Percentiles rank a stretch among this genome's conserved stretches.
phyloP scores from a whole-genome alignment of 2,113 vertebrate genomes.

The Trichomycterus rosablanca region DNA sequence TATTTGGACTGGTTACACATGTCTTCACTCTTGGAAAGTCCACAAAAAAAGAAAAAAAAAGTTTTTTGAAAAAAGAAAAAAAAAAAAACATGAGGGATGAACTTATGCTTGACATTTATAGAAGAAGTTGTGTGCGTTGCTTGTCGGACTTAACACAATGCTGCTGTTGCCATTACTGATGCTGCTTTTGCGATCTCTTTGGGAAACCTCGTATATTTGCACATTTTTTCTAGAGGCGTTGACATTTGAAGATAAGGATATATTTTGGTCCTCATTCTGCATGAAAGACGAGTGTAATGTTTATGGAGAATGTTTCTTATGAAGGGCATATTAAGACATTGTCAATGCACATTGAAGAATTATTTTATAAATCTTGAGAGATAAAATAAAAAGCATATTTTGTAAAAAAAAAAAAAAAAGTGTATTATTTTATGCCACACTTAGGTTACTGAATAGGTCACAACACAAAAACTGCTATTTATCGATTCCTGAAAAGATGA shows the following conservation, averaged over 20 bases:
- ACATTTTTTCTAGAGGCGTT: slow-evolving; percentile 9
- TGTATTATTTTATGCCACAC: too few species aligned
- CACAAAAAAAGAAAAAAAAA: slow-evolving; percentile 17
- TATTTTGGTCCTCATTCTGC: not conserved
- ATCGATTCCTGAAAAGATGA: too few species aligned
- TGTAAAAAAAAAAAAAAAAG: slow-evolving; percentile 47
- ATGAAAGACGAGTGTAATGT: slow-evolving; percentile 19
- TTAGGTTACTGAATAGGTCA: too few species aligned
- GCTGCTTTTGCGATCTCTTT: slow-evolving; percentile 28
- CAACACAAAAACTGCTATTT: too few species aligned
- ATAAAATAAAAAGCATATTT: slow-evolving; percentile 69
- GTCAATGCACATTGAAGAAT: slow-evolving; percentile 30
- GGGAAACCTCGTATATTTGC: slow-evolving; percentile 27
- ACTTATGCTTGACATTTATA: slow-evolving; percentile 5
- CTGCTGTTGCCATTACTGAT: slow-evolving; percentile 14
- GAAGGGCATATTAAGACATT: slow-evolving; percentile 20
- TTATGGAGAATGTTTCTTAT: slow-evolving; percentile 34
- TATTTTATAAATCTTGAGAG: slow-evolving; percentile 58
- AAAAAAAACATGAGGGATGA: not conserved
- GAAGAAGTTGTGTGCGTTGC: not conserved
- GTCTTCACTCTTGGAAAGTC: slow-evolving; percentile 24
- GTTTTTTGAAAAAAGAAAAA: not conserved
- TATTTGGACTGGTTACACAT: slow-evolving; percentile 33
- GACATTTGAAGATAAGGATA: not conserved
- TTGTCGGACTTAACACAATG: slow-evolving; percentile 11